A percentile compares a stretch with the other conserved stretches of the same genome.
phyloP scores from a whole-genome alignment of 2,113 vertebrate species.

The Glaucidium brasilianum region DNA sequence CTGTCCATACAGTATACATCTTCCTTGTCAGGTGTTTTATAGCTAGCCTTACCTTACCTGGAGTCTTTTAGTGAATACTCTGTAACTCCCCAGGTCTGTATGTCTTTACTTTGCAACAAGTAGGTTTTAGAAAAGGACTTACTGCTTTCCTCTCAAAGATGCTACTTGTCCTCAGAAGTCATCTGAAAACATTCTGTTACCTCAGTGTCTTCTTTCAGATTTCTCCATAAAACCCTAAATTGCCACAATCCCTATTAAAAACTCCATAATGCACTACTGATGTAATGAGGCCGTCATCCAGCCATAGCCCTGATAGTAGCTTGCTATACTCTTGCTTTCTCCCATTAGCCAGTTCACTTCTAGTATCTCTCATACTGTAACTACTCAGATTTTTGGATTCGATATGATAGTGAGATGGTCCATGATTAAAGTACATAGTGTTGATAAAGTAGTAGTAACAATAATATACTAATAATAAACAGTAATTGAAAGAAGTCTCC shows the following conservation, averaged over 20 bases:
- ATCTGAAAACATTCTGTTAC: not conserved
- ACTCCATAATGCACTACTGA: not conserved
- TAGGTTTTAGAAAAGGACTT: not conserved
- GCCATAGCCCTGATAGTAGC: not conserved
- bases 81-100: not conserved
- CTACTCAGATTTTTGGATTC: not conserved
- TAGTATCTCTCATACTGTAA: not conserved
- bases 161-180: not conserved
- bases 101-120: not conserved
- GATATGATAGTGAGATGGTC: not conserved
- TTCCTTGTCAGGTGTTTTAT: not conserved
- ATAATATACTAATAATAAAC: not conserved
- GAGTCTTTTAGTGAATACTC: rapidly evolving
- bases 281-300: not conserved
- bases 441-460: not conserved
- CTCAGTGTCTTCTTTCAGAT: not conserved
- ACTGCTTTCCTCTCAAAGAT: not conserved
- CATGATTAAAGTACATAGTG: not conserved
- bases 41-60: not conserved
- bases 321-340: not conserved
- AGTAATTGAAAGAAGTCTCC: not conserved
- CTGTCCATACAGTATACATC: not conserved
- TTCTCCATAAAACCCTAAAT: not conserved
- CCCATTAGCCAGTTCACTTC: not conserved
- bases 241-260: not conserved